These are phyloP conservation scores for Parascotia fuliginaria DNA, from an alignment of 2,888 invertebrate genomes.

Conservation along the genomic window DNA sequence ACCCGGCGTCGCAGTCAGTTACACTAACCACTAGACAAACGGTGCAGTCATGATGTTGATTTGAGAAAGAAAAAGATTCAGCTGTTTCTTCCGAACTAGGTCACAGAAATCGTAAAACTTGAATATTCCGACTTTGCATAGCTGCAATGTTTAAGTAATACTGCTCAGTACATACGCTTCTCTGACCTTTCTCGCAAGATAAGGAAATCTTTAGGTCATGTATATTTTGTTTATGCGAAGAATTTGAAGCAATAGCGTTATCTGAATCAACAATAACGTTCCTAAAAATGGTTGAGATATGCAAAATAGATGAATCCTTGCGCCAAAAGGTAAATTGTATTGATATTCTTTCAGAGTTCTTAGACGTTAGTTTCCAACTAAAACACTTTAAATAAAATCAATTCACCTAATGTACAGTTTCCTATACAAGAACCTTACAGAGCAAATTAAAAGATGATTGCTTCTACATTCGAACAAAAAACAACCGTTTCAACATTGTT, in stretches of 20 bases:
- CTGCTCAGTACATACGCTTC: slow-evolving; percentile 1
- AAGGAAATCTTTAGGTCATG: slow-evolving; percentile 1
- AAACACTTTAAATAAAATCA: slow-evolving; percentile 25
- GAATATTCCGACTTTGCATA: slow-evolving; percentile 12
- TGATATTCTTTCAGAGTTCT: not conserved
- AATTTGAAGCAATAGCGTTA: not conserved
- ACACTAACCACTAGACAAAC: no score
- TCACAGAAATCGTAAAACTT: slow-evolving; percentile 16
- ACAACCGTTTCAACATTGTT: slow-evolving; percentile 8
- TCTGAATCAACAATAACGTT: not conserved
- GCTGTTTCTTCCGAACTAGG: slow-evolving; percentile 28
- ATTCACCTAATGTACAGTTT: slow-evolving; percentile 34
- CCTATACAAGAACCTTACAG: slow-evolving; percentile 19
- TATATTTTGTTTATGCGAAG: not conserved
- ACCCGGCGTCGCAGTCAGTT: no score
- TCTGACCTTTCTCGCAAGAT: not conserved
- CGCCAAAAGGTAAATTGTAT: no score
- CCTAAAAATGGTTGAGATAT: not conserved
- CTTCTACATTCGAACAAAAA: slow-evolving; percentile 14
- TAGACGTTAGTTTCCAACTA: slow-evolving; percentile 22
- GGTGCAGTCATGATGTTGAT: no score
- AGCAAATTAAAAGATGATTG: slow-evolving; percentile 41
- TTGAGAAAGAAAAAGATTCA: slow-evolving; percentile 18
- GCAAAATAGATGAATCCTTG: slow-evolving; percentile 1
- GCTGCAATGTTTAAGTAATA: slow-evolving; percentile 36